A percentile compares a stretch with the other conserved stretches of the same genome.
These are phyloP conservation scores for Pogonus chalceus DNA, from an alignment of 1,140 invertebrate genomes.

Conservation along the genomic window DNA sequence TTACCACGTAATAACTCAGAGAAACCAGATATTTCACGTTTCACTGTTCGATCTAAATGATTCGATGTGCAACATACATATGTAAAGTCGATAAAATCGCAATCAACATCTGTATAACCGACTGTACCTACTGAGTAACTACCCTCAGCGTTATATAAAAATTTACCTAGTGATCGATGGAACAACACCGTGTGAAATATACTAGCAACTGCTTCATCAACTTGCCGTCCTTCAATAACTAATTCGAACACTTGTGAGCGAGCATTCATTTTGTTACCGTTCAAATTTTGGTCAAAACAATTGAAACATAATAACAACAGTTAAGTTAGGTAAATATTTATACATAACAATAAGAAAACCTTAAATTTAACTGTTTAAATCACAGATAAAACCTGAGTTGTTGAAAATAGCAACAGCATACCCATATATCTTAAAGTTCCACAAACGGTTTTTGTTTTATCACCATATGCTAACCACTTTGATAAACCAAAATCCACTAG, in stretches of 20 bases:
- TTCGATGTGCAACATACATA: conserved; percentile 89
- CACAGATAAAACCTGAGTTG: conserved; percentile 17
- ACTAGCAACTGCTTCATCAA: conserved; percentile 87
- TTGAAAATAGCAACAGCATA: conserved; percentile 35
- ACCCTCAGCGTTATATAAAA: conserved; percentile 85
- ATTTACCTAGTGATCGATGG: conserved; percentile 90
- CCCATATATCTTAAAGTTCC: conserved; percentile 88
- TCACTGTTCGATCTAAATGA: conserved; percentile 61
- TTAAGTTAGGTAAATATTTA: not conserved
- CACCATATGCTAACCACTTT: conserved; percentile 72
- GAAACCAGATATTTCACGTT: conserved; percentile 74
- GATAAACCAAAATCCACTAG: conserved; percentile 89
- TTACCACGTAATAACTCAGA: conserved; percentile 71
- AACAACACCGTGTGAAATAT: conserved; percentile 94
- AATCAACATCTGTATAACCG: conserved; percentile 91
- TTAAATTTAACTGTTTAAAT: conserved; percentile 6
- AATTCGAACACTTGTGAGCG: conserved; percentile 80
- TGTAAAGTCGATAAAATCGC: conserved; percentile 94
- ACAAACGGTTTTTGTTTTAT: conserved; percentile 75
- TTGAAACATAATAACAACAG: not conserved
- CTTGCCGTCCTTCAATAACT: conserved; percentile 83
- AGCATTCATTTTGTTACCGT: conserved; percentile 63
- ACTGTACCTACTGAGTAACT: conserved; percentile 91
- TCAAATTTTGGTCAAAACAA: not conserved
- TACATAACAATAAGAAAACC: not conserved